phyloP scores from a whole-genome alignment of 2,888 invertebrate species.

The Heliconius erato region DNA sequence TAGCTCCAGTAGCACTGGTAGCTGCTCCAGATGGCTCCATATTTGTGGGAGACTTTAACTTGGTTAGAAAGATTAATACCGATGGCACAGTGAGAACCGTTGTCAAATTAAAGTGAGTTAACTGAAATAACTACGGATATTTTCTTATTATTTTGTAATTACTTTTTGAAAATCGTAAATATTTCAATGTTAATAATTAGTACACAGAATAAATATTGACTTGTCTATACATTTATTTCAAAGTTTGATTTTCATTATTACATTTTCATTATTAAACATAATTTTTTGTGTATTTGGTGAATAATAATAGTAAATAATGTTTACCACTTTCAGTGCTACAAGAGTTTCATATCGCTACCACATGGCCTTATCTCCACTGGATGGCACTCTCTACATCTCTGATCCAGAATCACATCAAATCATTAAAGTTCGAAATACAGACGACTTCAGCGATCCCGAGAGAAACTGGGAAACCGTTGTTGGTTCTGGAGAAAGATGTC shows the following conservation, averaged over 20 bases:
- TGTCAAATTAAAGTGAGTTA: constrained; percentile 91
- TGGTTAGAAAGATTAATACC: constrained; percentile 94
- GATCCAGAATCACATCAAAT: constrained; percentile 98
- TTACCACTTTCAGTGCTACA: constrained; percentile 89
- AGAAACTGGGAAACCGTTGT: constrained; percentile 98
- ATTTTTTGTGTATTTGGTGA: neutral
- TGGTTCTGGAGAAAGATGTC: constrained; percentile 96
- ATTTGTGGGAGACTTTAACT: constrained; percentile 98
- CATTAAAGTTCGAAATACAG: constrained; percentile 92
- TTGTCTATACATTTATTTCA: neutral
- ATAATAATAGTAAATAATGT: constrained; percentile 2
- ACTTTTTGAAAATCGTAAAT: neutral
- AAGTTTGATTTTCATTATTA: neutral
- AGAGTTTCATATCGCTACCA: constrained; percentile 98
- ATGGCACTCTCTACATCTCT: constrained; percentile 97
- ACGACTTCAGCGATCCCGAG: constrained; percentile 93
- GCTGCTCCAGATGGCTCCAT: constrained; percentile 97
- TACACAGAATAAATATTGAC: neutral
- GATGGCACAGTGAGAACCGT: constrained; percentile 93
- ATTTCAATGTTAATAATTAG: no score
- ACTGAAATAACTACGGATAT: neutral
- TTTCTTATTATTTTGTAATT: neutral
- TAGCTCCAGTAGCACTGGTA: constrained; percentile 97
- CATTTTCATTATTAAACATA: no score
- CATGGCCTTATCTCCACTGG: constrained; percentile 97